phyloP scores from a whole-genome alignment of 2,113 vertebrate species.

The Mixornis gularis region DNA sequence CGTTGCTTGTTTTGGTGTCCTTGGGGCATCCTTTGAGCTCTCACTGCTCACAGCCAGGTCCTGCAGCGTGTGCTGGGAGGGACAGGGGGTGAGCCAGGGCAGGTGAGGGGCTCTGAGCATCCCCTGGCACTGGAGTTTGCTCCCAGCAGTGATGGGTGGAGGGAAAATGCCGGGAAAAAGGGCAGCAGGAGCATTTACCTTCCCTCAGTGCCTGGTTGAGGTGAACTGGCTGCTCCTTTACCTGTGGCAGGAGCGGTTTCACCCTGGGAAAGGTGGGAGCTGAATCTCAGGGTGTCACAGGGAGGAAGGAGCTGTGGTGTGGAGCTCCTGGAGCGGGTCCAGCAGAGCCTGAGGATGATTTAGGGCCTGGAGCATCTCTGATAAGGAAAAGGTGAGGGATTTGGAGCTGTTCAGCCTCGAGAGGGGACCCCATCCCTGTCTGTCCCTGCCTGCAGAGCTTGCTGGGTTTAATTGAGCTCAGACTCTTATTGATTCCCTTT shows the following conservation, averaged over 20 bases:
- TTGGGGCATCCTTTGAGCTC: neutral
- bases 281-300: rapidly evolving
- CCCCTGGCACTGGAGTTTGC: rapidly evolving
- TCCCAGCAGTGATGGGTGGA: neutral
- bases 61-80: rapidly evolving
- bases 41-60: rapidly evolving
- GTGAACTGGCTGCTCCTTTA: neutral
- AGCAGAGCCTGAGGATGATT: neutral
- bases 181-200: neutral
- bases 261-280: rapidly evolving
- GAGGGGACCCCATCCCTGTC: neutral
- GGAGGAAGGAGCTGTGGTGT: neutral
- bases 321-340: neutral
- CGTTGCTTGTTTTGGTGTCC: rapidly evolving
- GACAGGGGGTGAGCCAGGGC: neutral
- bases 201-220: rapidly evolving
- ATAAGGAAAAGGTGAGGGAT: neutral
- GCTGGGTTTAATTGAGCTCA: neutral
- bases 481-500: neutral
- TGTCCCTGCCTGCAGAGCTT: neutral
- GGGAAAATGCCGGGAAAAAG: rapidly evolving
- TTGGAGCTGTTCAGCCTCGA: neutral
- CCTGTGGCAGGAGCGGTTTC: rapidly evolving
- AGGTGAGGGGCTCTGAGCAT: neutral
- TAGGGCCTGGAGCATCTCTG: neutral